Percentiles rank a stretch among this genome's conserved stretches.
phyloP scores from a whole-genome alignment of 2,888 invertebrate species.

The Danaus chrysippus region DNA sequence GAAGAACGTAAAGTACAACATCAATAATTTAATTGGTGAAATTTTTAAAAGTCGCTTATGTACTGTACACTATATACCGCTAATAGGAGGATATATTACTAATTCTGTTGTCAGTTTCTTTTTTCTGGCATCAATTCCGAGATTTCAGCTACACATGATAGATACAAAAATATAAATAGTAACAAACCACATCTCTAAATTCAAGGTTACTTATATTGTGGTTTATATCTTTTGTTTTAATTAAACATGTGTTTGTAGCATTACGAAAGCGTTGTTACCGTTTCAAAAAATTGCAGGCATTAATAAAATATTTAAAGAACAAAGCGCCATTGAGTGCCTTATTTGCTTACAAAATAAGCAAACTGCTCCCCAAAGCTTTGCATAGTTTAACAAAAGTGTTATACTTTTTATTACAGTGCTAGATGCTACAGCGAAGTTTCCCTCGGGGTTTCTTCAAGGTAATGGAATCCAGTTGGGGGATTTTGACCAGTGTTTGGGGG shows the following conservation, averaged over 20 bases:
- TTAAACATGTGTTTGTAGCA: not conserved
- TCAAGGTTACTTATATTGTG: constrained; percentile 1
- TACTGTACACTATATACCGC: too few species aligned
- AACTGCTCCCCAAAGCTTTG: constrained; percentile 39
- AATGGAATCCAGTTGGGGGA: constrained; percentile 85
- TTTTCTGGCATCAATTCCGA: not conserved
- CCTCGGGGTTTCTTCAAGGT: constrained; percentile 83
- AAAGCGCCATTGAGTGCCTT: constrained; percentile 24
- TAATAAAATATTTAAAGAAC: constrained; percentile 20
- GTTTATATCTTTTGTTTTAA: constrained; percentile 1
- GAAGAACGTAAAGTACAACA: too few species aligned
- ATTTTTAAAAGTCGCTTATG: too few species aligned
- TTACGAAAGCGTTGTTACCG: not conserved
- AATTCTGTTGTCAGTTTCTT: not conserved
- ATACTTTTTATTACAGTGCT: constrained; percentile 80
- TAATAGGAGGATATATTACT: not conserved
- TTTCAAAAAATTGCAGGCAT: constrained; percentile 33
- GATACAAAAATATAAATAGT: not conserved
- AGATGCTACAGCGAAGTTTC: constrained; percentile 85
- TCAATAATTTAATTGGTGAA: too few species aligned
- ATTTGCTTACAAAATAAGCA: constrained; percentile 27
- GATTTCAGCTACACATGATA: not conserved
- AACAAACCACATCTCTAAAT: constrained; percentile 5
- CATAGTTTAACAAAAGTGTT: constrained; percentile 43
- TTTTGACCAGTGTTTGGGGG: constrained; percentile 83